Evolutionary conservation across 2,888 invertebrate species (phyloP), one percentile per base, ranked within the genome.

Genomic region (Drosophila neonasuta): DNA sequence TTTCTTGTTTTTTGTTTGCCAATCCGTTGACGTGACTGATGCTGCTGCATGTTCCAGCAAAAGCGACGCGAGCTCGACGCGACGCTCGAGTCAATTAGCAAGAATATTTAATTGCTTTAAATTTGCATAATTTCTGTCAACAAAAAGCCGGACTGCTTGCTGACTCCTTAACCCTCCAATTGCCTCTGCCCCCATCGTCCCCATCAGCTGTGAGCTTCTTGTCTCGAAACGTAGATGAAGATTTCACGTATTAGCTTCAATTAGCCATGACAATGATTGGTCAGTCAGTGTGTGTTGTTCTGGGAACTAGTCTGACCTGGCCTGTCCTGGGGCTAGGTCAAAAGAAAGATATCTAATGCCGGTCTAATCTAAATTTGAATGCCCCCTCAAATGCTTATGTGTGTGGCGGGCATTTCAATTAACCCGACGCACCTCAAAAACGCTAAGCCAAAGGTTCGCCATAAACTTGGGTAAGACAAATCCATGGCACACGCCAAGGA

Each of bases 111-210:
- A 84, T 84, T 84, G 84, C 80, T 67, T 86, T 84, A 80, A 84
- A 84, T 84, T 84, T 84, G 83, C 86, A 84, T 84, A 86, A 84
- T 78, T 80, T 80, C 65, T 74, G 86, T 86, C 86, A 84, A 86
- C 83, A 86, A 75, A 67, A 44, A 61, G 66, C 55, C 71, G 2
- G 54, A 13, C 20, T 2, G 11, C 36, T 36, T 36, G 32, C 39
- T 34, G 15, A 46, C 46, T 46, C 6, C 39, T 46, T 13, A 30
- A 41, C 46, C 56, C 56, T 15, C 10, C 34, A 34, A 11, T 10
- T 15, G 30, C 11, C 15, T 13, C 34, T 24, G 1, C 10, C 2
- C 20, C 10, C 13, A 9, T 7, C 30, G 24, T 1, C 42, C 13
- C 11, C 52, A 13, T 1, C 41, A 32, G 32, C 36, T n/a, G 11